phyloP scores from a whole-genome alignment of 1,140 invertebrate genomes.

The Eupeodes corollae region DNA sequence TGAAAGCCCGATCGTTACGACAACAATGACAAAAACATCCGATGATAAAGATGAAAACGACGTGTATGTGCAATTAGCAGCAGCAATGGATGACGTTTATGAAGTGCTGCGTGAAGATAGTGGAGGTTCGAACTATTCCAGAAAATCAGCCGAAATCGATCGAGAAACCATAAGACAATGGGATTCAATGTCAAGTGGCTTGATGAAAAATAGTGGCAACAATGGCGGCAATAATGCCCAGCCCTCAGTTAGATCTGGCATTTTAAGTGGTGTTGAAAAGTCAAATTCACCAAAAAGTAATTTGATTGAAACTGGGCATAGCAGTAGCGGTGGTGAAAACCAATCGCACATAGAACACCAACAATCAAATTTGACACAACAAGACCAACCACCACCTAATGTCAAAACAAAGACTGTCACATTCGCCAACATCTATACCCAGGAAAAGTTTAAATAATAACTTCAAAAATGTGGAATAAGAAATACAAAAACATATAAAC shows the following conservation, averaged over 20 bases:
- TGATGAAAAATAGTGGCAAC: constrained; percentile 39
- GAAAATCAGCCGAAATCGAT: constrained; percentile 57
- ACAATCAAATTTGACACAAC: too few species aligned
- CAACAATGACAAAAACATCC: constrained; percentile 9
- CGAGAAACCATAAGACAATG: constrained; percentile 74
- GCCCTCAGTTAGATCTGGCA: not conserved
- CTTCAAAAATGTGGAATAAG: too few species aligned
- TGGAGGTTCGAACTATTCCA: constrained; percentile 25
- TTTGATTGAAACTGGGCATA: too few species aligned
- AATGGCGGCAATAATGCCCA: not conserved
- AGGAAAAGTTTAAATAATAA: too few species aligned
- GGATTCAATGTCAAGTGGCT: constrained; percentile 72
- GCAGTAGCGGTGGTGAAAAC: too few species aligned
- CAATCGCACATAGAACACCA: too few species aligned
- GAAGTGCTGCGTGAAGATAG: constrained; percentile 30
- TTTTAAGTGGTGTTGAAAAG: not conserved
- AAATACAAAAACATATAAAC: too few species aligned
- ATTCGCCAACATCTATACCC: too few species aligned
- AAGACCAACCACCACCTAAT: too few species aligned
- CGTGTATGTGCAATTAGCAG: constrained; percentile 47
- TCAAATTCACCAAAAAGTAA: too few species aligned
- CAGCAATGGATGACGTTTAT: constrained; percentile 27
- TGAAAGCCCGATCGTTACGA: not conserved
- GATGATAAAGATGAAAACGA: constrained; percentile 39
- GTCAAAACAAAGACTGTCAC: too few species aligned